These are phyloP conservation scores for Coleophora deauratella DNA, from an alignment of 2,888 invertebrate genomes.

Conservation along the genomic window DNA sequence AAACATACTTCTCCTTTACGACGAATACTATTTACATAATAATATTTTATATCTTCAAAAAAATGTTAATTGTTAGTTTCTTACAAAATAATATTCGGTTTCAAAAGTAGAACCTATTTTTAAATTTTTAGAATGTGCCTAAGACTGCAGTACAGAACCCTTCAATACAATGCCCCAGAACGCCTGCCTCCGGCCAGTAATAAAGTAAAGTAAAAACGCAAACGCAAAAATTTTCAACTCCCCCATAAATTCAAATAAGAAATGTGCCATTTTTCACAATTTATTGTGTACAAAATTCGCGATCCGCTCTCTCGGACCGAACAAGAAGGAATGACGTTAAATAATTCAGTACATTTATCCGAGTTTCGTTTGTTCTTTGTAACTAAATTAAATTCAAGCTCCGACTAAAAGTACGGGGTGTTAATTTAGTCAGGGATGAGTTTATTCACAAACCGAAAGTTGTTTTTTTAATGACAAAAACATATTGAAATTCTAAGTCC, in stretches of 20 bases:
- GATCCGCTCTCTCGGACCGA: slow-evolving; percentile 9
- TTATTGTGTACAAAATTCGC: slow-evolving; percentile 14
- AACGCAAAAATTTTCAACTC: slow-evolving; percentile 7
- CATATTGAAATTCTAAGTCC: too few species aligned
- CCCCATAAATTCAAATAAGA: slow-evolving; percentile 18
- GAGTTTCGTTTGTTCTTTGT: slow-evolving; percentile 17
- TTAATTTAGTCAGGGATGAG: too few species aligned
- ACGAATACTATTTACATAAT: too few species aligned
- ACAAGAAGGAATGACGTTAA: slow-evolving; percentile 22
- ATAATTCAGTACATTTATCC: slow-evolving; percentile 22
- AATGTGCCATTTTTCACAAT: slow-evolving; percentile 15
- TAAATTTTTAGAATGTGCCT: too few species aligned
- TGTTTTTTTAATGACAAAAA: too few species aligned
- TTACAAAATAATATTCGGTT: too few species aligned
- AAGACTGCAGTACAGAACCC: too few species aligned
- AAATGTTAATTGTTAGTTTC: too few species aligned
- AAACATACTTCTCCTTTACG: too few species aligned
- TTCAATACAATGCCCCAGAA: not conserved
- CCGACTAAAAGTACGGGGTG: slow-evolving; percentile 9
- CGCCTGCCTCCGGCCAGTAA: not conserved
- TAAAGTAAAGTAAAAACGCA: slow-evolving; percentile 12
- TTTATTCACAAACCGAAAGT: too few species aligned
- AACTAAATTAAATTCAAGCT: slow-evolving; percentile 18
- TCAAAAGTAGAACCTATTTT: too few species aligned
- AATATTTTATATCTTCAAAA: too few species aligned